Conservation (phyloP, 2,113 vertebrate species). For the Lipophrys pholis region DNA sequence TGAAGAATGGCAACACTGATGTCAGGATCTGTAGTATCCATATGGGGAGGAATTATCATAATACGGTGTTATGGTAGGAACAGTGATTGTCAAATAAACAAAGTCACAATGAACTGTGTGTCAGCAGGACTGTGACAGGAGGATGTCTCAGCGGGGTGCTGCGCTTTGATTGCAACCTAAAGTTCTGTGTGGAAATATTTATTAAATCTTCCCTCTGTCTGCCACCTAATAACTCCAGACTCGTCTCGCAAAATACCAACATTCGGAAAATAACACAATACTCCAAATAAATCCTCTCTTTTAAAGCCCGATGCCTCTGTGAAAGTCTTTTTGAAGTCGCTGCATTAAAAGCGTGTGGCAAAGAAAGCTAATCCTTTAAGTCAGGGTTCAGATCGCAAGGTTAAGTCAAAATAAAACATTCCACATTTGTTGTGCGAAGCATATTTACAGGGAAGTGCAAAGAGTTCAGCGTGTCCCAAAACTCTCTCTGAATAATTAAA, state of each 20-base stretch:
- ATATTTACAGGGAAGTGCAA: slow-evolving; percentile 8
- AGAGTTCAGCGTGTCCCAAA: neutral
- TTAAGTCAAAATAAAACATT: slow-evolving; percentile 13
- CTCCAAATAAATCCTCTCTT: neutral
- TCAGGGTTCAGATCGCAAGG: neutral
- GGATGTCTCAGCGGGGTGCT: slow-evolving; percentile 19
- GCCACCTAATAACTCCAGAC: neutral
- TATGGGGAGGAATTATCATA: slow-evolving; percentile 61
- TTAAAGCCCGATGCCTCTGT: neutral
- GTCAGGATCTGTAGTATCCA: slow-evolving; percentile 47
- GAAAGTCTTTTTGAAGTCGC: slow-evolving; percentile 4
- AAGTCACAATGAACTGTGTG: slow-evolving; percentile 41
- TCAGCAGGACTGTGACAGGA: slow-evolving; percentile 19
- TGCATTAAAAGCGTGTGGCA: neutral
- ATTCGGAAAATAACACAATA: neutral
- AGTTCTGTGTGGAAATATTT: neutral
- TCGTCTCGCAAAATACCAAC: neutral
- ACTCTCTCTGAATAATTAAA: slow-evolving; percentile 39
- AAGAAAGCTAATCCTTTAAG: neutral
- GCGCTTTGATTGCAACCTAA: slow-evolving; percentile 19
- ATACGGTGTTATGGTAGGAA: slow-evolving; percentile 48
- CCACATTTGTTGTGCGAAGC: neutral
- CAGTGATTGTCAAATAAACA: slow-evolving; percentile 54
- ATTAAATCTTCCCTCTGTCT: slow-evolving; percentile 2
- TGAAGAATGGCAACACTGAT: slow-evolving; percentile 48